These are phyloP conservation scores for Metopolophium dirhodum DNA, from an alignment of 1,140 invertebrate species.

Conservation along the genomic window DNA sequence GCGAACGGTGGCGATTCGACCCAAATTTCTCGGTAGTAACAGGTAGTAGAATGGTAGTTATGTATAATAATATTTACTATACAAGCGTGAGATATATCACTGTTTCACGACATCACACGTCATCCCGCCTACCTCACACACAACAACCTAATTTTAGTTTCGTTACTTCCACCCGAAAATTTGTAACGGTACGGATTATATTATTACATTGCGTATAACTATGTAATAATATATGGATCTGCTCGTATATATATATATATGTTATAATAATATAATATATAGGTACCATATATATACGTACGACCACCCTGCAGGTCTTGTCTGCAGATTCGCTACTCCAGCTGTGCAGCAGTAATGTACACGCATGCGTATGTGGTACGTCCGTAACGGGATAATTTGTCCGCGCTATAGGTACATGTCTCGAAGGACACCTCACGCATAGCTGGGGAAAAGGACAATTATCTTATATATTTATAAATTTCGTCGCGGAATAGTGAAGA, in stretches of 20 bases:
- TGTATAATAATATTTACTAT: neutral
- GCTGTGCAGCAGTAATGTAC: constrained; percentile 18
- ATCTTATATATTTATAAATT: neutral
- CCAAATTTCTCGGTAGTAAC: constrained; percentile 15
- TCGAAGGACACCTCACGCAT: neutral
- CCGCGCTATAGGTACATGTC: neutral
- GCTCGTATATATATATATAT: neutral
- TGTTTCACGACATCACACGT: neutral
- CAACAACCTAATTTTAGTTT: neutral
- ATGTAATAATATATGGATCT: neutral
- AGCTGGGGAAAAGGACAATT: neutral
- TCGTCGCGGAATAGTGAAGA: neutral
- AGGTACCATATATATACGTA: neutral
- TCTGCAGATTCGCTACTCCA: constrained; percentile 25
- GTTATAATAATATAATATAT: neutral
- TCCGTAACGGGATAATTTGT: constrained; percentile 54
- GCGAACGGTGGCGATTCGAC: neutral
- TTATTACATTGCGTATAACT: neutral
- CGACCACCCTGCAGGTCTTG: neutral
- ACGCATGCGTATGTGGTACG: neutral
- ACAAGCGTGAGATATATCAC: neutral
- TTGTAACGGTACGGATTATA: constrained; percentile 39
- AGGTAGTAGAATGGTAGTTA: neutral
- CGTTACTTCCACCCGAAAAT: neutral
- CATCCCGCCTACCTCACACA: neutral